Base-by-base conservation (phyloP, 2,797 vertebrate species). In the Xiphophorus birchmanni region DNA sequence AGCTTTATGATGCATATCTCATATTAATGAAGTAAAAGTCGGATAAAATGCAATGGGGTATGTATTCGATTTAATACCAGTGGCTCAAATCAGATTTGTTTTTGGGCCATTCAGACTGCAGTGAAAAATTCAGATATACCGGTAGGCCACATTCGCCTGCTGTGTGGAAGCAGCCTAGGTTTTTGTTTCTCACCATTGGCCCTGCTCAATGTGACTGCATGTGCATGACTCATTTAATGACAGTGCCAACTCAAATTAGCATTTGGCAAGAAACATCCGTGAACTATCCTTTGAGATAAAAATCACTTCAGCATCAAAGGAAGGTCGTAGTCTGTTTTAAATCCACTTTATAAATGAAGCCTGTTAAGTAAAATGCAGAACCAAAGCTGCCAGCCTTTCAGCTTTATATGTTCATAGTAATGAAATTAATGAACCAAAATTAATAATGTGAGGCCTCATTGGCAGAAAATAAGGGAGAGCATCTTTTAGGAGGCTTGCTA, bases 381-480 rank as follows among this genome's bases (percentile, higher is more conserved):
- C 42, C 42, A 18, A 13, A 29, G 42, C 65, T 74, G 56, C 9
- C 44, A 3, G 10, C 44, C 58, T 78, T 76, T 42, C 63, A 77
- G 50, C 80, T 72, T 76, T 29, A 26, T 35, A 56, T 77, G 23
- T 45, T 79, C 56, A 74, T 75, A 72, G 2, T 77, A 52, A 76
- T 84, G 12, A 47, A 67, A 73, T 29, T 45, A 32, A 74, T 73
- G 50, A 75, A 45, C 35, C 50, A 82, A 18, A 82, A 44, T 32
- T 40, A 84, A 35, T 74, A 13, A 82, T 4, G 3, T 45, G 15
- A 40, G 58, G 26, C 67, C 79, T 73, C 18, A 82, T 37, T 76
- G 10, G 32, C 60, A 0, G 10, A 9, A 83, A 81, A 74, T 69
- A 44, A 42, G 37, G 2, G 21, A 42, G 21, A 13, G 23, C 3